A percentile compares a stretch with the other conserved stretches of the same genome.
Evolutionary conservation across 2,888 invertebrate genomes (phyloP).

Genomic region (Eudemis profundana): DNA sequence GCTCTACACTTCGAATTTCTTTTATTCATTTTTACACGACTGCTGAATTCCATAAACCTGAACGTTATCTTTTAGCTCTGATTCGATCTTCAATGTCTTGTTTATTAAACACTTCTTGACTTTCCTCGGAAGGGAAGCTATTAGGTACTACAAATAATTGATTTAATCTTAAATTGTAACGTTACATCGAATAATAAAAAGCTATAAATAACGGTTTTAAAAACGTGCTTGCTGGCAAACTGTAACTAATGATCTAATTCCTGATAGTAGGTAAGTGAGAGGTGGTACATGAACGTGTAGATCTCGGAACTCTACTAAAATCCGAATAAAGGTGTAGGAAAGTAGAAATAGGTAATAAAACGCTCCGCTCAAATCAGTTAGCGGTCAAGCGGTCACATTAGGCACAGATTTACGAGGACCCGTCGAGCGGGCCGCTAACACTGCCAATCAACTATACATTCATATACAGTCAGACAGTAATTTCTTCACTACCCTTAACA

Average conservation of each 20-base stretch:
- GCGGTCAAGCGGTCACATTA: conserved; percentile 65
- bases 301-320: neutral
- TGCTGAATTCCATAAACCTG: neutral
- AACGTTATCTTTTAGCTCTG: neutral
- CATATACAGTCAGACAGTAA: neutral
- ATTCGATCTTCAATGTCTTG: neutral
- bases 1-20: conserved; percentile 6
- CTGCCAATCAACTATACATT: conserved; percentile 19
- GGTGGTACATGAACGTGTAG: neutral
- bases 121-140: no score
- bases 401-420: conserved; percentile 57
- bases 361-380: conserved; percentile 66
- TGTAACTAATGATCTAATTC: no score
- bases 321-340: conserved; percentile 14
- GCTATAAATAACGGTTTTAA: no score
- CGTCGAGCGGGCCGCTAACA: conserved; percentile 40
- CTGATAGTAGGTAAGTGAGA: no score
- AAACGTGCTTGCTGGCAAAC: no score
- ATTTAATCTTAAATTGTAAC: no score
- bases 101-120: neutral
- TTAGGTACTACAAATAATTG: no score
- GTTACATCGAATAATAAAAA: no score
- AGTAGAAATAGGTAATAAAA: conserved; percentile 55
- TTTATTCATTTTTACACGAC: conserved; percentile 6
- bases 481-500: neutral